Evolutionary conservation across 2,797 vertebrate genomes (phyloP).

Genomic region (Tokudaia muenninki): DNA sequence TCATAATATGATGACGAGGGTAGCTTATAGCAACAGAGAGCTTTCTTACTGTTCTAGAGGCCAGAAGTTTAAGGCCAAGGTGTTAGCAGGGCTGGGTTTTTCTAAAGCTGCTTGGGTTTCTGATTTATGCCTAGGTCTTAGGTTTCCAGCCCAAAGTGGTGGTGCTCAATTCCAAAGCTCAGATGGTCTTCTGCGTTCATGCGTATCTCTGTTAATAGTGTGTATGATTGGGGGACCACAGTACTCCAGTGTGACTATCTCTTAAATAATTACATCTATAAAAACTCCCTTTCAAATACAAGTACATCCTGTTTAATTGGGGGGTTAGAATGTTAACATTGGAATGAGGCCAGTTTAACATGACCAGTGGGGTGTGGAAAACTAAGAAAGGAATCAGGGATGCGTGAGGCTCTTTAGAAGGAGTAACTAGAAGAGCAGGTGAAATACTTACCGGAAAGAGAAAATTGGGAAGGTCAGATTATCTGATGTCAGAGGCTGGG

Average conservation of each 20-base stretch:
- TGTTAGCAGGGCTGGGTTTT: rapidly evolving
- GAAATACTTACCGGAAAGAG: neutral
- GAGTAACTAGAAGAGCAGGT: neutral
- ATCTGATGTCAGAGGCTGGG: rapidly evolving
- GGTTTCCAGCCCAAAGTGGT: neutral
- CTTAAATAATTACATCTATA: neutral
- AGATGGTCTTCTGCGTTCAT: rapidly evolving
- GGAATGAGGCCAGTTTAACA: neutral
- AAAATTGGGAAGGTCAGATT: neutral
- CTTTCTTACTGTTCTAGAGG: neutral
- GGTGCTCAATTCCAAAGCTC: neutral
- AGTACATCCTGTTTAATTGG: neutral
- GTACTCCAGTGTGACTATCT: neutral
- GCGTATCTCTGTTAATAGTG: neutral
- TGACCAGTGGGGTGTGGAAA: neutral
- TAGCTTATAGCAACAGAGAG: neutral
- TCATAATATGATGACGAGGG: neutral
- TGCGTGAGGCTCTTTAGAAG: neutral
- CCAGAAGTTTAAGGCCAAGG: neutral
- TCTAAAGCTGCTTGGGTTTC: neutral
- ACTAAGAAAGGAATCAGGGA: neutral
- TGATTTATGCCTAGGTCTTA: neutral
- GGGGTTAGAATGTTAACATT: neutral
- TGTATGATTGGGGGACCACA: neutral
- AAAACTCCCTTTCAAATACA: neutral